Conservation (phyloP, 2,888 invertebrate species). For the Acanthacorydalis orientalis region DNA sequence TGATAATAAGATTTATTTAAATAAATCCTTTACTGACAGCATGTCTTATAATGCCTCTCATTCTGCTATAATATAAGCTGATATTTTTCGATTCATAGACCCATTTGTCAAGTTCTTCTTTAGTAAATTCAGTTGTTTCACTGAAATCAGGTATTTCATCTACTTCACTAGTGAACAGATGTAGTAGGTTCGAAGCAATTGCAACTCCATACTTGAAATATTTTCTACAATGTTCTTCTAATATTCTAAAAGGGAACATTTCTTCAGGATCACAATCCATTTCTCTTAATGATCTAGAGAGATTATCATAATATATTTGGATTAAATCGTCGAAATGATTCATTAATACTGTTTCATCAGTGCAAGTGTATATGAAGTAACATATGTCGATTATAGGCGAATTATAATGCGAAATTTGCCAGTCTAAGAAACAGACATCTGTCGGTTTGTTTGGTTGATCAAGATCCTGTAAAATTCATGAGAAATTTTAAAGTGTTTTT, state of each 20-base stretch:
- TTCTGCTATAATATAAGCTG: background rate
- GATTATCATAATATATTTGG: constrained; percentile 17
- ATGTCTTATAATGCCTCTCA: background rate
- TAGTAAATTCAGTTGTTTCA: background rate
- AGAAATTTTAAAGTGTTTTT: too few species aligned
- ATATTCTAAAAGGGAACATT: constrained; percentile 16
- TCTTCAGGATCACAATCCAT: constrained; percentile 14
- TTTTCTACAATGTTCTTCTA: constrained; percentile 15
- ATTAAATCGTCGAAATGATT: constrained; percentile 16
- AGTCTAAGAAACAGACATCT: constrained; percentile 15
- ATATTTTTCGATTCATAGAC: background rate
- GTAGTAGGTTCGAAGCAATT: constrained; percentile 14
- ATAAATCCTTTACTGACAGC: constrained; percentile 1
- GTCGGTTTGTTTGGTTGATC: constrained; percentile 12
- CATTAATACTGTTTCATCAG: constrained; percentile 14
- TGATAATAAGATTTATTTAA: background rate
- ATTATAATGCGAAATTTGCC: constrained; percentile 14
- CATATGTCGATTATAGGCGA: constrained; percentile 18
- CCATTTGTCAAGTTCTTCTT: background rate
- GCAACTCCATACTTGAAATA: constrained; percentile 15
- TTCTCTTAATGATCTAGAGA: constrained; percentile 13
- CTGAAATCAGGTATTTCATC: constrained; percentile 13
- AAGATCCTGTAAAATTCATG: background rate
- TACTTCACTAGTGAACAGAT: constrained; percentile 13
- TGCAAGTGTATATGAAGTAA: constrained; percentile 19